phyloP scores from a whole-genome alignment of 2,113 vertebrate species.

The Illadopsis cleaveri region DNA sequence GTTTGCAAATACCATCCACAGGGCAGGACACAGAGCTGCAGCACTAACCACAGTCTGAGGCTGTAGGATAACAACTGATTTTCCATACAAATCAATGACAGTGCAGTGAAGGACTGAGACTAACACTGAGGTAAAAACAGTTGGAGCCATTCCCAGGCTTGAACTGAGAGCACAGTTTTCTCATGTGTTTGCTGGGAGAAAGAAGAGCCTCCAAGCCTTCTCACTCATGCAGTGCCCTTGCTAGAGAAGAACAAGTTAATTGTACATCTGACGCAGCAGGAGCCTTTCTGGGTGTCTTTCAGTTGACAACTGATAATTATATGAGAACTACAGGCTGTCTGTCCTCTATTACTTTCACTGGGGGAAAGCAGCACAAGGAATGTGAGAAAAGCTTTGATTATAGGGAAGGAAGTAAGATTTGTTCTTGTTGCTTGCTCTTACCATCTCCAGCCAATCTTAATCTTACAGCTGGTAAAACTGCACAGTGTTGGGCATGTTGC shows the following conservation, averaged over 20 bases:
- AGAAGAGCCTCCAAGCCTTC: neutral
- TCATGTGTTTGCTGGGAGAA: neutral
- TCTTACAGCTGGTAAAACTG: neutral
- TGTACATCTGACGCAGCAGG: neutral
- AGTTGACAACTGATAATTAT: constrained; percentile 41
- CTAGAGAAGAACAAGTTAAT: constrained; percentile 29
- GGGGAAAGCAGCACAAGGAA: neutral
- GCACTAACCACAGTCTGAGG: neutral
- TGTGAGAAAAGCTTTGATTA: constrained; percentile 1
- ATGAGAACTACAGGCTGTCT: neutral
- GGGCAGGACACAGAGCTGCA: neutral
- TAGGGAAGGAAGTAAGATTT: neutral
- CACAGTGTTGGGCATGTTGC: neutral
- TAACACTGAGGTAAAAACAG: neutral
- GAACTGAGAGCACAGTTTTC: neutral
- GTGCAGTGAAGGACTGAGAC: neutral
- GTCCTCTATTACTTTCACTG: neutral
- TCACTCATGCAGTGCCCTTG: neutral
- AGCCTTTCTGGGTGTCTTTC: neutral
- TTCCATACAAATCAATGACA: neutral
- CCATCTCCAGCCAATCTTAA: neutral
- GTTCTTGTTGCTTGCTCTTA: neutral
- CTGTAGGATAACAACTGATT: neutral
- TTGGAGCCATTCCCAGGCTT: neutral
- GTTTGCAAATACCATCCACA: neutral